phyloP scores from a whole-genome alignment of 2,113 vertebrate species.

The Tyrannus savana region DNA sequence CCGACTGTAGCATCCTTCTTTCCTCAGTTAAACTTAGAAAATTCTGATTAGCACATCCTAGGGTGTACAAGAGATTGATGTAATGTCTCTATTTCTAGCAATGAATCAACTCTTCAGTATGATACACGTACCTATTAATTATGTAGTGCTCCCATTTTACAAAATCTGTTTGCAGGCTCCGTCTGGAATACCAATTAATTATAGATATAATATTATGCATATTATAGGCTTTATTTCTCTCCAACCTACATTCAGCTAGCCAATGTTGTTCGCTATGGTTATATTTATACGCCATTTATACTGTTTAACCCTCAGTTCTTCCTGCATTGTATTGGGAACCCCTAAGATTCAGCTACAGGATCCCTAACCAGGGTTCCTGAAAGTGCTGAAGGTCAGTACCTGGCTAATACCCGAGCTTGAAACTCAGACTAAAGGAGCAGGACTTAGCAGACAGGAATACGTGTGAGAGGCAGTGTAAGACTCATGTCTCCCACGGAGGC shows the following conservation, averaged over 20 bases:
- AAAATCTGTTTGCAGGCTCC: constrained; percentile 11
- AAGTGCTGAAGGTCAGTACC: neutral
- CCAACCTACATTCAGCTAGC: neutral
- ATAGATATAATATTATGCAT: neutral
- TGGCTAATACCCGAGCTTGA: neutral
- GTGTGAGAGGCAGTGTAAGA: neutral
- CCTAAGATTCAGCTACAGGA: neutral
- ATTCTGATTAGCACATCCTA: constrained; percentile 2
- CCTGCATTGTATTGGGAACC: neutral
- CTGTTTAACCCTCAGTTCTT: neutral
- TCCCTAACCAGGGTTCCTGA: neutral
- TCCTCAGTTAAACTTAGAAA: neutral
- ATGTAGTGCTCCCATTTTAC: constrained; percentile 30
- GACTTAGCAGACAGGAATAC: neutral
- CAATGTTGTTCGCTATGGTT: neutral
- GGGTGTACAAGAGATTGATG: neutral
- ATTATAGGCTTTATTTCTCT: constrained; percentile 3
- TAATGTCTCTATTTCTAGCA: neutral
- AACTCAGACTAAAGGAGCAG: neutral
- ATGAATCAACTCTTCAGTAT: constrained; percentile 15
- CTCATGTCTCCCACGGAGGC: neutral
- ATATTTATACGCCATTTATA: neutral
- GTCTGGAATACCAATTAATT: constrained; percentile 16
- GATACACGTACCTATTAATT: constrained; percentile 33
- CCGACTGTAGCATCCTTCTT: neutral